Evolutionary conservation across 2,113 vertebrate species (phyloP).

Genomic region (Menidia beryllina): DNA sequence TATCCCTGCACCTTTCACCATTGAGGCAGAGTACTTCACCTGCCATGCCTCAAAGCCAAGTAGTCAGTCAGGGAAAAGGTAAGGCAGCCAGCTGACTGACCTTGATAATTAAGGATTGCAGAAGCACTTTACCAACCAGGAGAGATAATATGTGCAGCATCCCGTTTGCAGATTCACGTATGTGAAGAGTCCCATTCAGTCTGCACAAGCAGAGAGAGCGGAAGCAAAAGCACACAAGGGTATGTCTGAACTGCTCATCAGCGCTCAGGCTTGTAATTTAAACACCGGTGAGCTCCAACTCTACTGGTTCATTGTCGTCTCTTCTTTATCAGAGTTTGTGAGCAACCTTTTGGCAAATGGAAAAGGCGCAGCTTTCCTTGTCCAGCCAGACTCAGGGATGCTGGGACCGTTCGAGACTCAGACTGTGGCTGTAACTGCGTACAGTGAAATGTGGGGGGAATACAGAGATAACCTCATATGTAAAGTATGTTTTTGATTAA

Average conservation of each 20-base stretch:
- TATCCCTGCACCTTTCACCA: conserved; percentile 83
- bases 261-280: background rate
- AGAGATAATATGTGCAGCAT: conserved; percentile 26
- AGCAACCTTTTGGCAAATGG: conserved; percentile 83
- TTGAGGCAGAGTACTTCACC: conserved; percentile 86
- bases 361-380: conserved; percentile 88
- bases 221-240: conserved; percentile 80
- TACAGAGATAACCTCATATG: conserved; percentile 90
- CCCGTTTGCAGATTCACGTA: conserved; percentile 45
- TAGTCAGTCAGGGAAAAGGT: conserved; percentile 59
- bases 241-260: conserved; percentile 53
- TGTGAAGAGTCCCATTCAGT: conserved; percentile 72
- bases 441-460: conserved; percentile 94
- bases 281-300: too few species aligned
- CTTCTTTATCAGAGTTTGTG: conserved; percentile 81
- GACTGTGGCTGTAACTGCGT: conserved; percentile 86
- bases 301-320: background rate
- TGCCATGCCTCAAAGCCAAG: conserved; percentile 44
- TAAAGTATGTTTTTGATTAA: conserved; percentile 78
- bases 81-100: background rate
- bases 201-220: conserved; percentile 72
- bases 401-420: conserved; percentile 86
- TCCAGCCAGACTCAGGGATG: conserved; percentile 78
- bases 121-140: background rate
- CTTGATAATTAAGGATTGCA: conserved; percentile 29